These are phyloP conservation scores for Pica pica DNA, from an alignment of 2,113 vertebrate genomes.

Conservation along the genomic window DNA sequence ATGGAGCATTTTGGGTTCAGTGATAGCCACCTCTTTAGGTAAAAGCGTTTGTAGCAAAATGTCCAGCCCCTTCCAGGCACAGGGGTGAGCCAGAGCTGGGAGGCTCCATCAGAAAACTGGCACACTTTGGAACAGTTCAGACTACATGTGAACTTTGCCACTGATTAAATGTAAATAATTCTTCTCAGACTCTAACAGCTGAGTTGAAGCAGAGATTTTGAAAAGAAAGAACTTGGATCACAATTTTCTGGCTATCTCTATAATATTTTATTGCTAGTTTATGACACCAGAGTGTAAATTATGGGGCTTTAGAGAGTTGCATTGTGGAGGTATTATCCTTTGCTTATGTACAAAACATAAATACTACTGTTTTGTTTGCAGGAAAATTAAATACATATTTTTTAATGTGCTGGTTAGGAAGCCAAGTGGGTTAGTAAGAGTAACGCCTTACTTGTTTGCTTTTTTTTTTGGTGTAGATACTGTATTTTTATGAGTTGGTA, in stretches of 20 bases:
- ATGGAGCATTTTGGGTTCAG: not conserved
- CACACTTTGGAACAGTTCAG: not conserved
- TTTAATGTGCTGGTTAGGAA: not conserved
- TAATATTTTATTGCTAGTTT: constrained; percentile 10
- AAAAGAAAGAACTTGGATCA: not conserved
- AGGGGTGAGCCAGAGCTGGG: not conserved
- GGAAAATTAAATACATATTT: not conserved
- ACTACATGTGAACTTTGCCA: not conserved
- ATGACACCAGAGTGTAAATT: constrained; percentile 4
- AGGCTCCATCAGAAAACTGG: not conserved
- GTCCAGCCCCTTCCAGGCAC: not conserved
- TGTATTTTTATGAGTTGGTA: not conserved
- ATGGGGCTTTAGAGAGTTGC: not conserved
- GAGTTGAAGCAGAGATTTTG: not conserved
- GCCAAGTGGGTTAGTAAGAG: not conserved
- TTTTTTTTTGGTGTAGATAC: not conserved
- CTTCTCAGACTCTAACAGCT: not conserved
- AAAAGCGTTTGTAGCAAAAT: not conserved
- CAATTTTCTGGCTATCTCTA: not conserved
- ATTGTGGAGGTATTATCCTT: not conserved
- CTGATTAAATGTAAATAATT: not conserved
- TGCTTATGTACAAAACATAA: not conserved
- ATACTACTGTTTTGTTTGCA: not conserved
- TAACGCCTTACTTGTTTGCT: not conserved
- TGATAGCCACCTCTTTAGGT: not conserved